Base-by-base conservation (phyloP, 30 jellyfish, hydroid and myxozoan genomes). In the Cassiopea xamachana region DNA sequence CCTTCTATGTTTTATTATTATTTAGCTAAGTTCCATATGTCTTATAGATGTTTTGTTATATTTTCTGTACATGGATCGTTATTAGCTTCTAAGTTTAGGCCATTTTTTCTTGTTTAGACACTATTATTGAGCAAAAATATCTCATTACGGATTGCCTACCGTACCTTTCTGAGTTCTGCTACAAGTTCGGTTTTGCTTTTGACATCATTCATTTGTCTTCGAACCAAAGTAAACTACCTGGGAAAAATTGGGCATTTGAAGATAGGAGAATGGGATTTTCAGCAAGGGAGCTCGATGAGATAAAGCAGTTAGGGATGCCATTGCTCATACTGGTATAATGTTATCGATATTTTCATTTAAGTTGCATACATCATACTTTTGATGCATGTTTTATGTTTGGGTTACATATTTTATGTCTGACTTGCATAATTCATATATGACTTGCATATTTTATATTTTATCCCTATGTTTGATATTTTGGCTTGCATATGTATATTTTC, bases 301-400 rank as follows among this genome's bases (percentile, higher is more conserved):
- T 87, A 68, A 87, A 87, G 83, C 27, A 69, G 67, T 87, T 87
- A 69, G 78, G 78, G 19, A 87, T 87, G 59, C 94, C 94, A 1
- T 78, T 87, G 60, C 59, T 87, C 60, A 58, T 75, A 14, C 47
- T 87, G 60, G 84, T 77, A 67, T 60, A 73, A 6, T 74, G 0
- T 78, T 10, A 8, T 19, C 78, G 50, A 8, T 55, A 55, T 69
- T 10, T 8, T 27, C 39, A 27, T 27, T 27, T 27, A 27, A 27
- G 39, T 27, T 27, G 39, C 39, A 27, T 27, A 27, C 39, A 27
- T 27, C 39, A 27, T 27, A 27, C 39, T 27, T 27, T 27, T 27
- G 39, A 27, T 27, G 39, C 39, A 27, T 27, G 39, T 27, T 27
- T 27, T 27, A 27, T 27, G 39, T 27, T 27, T 27, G 39, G 39